Conservation (phyloP, 1,140 invertebrate species). For the Anadara kagoshimensis region DNA sequence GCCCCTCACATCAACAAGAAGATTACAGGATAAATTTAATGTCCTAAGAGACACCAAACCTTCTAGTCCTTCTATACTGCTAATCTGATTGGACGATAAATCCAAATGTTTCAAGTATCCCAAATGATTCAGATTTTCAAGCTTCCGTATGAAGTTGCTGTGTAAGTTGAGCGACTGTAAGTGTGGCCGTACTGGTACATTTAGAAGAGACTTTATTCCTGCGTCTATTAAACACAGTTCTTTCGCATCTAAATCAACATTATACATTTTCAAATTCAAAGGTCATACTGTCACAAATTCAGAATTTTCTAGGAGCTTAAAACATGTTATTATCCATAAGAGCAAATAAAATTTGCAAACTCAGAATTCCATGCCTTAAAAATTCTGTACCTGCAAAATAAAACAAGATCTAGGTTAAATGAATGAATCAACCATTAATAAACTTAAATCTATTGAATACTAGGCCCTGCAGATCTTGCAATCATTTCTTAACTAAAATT, state of each 20-base stretch:
- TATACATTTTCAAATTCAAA: background rate
- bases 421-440: no score
- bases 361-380: background rate
- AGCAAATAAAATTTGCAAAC: background rate
- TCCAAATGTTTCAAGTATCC: slow-evolving; percentile 62
- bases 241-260: slow-evolving; percentile 49
- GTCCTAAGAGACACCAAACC: slow-evolving; percentile 70
- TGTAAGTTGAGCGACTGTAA: slow-evolving; percentile 64
- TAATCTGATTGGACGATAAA: slow-evolving; percentile 69
- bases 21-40: slow-evolving; percentile 70
- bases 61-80: slow-evolving; percentile 61
- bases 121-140: slow-evolving; percentile 58
- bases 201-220: slow-evolving; percentile 57
- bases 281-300: background rate
- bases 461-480: no score
- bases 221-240: slow-evolving; percentile 68
- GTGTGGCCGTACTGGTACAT: slow-evolving; percentile 56
- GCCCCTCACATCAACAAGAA: slow-evolving; percentile 58
- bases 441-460: no score
- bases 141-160: slow-evolving; percentile 64
- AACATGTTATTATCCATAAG: background rate
- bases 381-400: background rate
- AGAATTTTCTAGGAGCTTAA: no score
- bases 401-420: no score
- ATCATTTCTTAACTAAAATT: no score